Evolutionary conservation across 1,140 invertebrate species (phyloP), one percentile per base, ranked within the genome.

Genomic region (Potamilus streckersoni): DNA sequence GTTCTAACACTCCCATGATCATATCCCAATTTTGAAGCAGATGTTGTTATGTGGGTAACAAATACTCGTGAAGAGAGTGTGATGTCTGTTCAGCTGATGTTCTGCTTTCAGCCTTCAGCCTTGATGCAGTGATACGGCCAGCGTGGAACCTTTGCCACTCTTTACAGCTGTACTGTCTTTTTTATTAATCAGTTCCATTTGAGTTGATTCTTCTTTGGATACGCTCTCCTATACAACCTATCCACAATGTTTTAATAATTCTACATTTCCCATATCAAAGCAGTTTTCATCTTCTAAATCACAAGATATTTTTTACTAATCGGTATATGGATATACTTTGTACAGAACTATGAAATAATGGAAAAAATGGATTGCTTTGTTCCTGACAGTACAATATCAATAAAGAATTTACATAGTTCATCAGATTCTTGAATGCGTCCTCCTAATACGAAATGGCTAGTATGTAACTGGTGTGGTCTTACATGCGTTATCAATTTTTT

Each of bases 81-180:
- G 56, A 56, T n/a, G 62, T 60, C 3, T 20, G 16, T 14, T 58
- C 17, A 57, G n/a, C 16, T 19, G 62, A 38, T 13, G 38, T 70
- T 15, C 23, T 17, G 20, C 65, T 73, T 14, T 64, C 79, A 14
- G 55, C 12, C 20, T 70, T 64, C 63, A 71, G 61, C 23, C n/a
- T 62, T 16, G 74, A 77, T 19, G 74, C 79, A 59, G 71, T 80
- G 17, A 80, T 59, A 15, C 74, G 17, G 5, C 79, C 79, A 65
- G 74, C 65, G 14, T 74, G 49, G 61, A 76, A 77, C 3, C 55
- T 27, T 19, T 68, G 56, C 78, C 78, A 79, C 5, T 68, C 59
- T 55, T 76, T 76, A 63, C 31, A 38, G 8, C 38, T 38, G 38
- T 1, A 38, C 38, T 38, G 38, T 6, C 4, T 38, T 38, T 38